Evolutionary conservation across 2,797 vertebrate genomes (phyloP).

Genomic region (Megalops cyprinoides): DNA sequence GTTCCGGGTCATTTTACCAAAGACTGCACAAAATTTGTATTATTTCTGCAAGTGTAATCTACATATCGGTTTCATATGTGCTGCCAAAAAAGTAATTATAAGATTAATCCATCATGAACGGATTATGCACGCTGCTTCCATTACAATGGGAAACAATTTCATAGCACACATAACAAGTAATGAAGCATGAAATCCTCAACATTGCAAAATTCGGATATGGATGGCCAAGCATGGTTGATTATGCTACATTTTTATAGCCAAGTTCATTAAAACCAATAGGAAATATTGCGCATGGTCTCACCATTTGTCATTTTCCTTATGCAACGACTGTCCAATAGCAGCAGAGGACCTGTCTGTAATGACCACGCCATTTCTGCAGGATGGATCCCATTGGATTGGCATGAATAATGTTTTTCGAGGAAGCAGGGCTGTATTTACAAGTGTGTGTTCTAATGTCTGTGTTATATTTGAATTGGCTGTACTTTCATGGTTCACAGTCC

Average conservation of each 20-base stretch:
- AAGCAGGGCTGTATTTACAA: conserved; percentile 53
- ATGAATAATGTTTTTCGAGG: conserved; percentile 67
- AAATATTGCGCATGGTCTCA: conserved; percentile 48
- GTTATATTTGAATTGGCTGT: conserved; percentile 74
- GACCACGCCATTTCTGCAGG: conserved; percentile 54
- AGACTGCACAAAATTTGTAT: neutral
- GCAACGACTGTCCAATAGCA: conserved; percentile 61
- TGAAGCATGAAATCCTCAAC: neutral
- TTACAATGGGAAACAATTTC: conserved; percentile 1
- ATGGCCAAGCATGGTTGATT: neutral
- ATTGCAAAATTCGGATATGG: neutral
- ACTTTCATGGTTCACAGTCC: conserved; percentile 59
- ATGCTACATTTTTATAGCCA: conserved; percentile 20
- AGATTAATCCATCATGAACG: conserved; percentile 1
- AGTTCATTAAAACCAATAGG: conserved; percentile 23
- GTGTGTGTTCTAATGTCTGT: conserved; percentile 48
- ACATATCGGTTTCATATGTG: conserved; percentile 13
- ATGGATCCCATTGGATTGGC: conserved; percentile 54
- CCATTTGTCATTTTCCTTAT: conserved; percentile 43
- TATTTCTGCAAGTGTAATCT: conserved; percentile 7
- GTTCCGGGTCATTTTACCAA: conserved; percentile 40
- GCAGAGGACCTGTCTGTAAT: conserved; percentile 63
- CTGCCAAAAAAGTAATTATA: conserved; percentile 12
- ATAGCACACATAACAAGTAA: neutral
- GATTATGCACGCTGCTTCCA: neutral